Base-by-base conservation (phyloP, 2,888 invertebrate genomes). In the Drosophila setosimentum region DNA sequence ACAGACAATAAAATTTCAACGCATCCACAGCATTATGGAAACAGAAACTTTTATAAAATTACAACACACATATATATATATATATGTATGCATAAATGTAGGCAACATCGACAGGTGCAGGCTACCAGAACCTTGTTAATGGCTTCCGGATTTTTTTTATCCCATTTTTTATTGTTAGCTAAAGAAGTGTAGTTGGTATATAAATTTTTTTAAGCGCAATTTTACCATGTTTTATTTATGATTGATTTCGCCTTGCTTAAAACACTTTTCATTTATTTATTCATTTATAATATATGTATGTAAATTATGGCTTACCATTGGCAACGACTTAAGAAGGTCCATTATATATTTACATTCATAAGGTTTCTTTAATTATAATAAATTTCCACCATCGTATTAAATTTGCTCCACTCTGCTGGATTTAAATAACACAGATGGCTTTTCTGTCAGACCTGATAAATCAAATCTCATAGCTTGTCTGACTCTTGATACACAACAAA, bases 1-100 rank as follows among this genome's bases (percentile, higher is more conserved):
- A 89, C 76, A 87, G 79, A 87, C 87, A 85, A 85, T 89, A 85
- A 85, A 73, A 81, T 77, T 83, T 87, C 75, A 78, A 88, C 73
- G 73, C 78, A 73, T 73, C 63, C 72, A 71, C 55, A 66, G 80
- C 68, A 69, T 77, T 85, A 80, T 74, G 80, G 35, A 70, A 73
- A 76, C 53, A 21, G 27, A 37, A 35, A 65, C 35, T 66, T 48
- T 48, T 45, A 24, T 27, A 45, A 59, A 35, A 50, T 50, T 57
- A 7, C 33, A 33, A 67, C 67, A 68, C 32, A 53, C 5, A 37
- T 50, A 21, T 3, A n/a, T 10, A 1, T 16, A 13, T 49, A 33
- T 3, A 27, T 3, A 32, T 33, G n/a, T n/a, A 16, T 8, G n/a
- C 2, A 35, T n/a, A n/a, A n/a, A n/a, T n/a, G n/a, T n/a, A 18